These are phyloP conservation scores for Linurgus olivaceus DNA, from an alignment of 2,797 vertebrate genomes.

Conservation along the genomic window DNA sequence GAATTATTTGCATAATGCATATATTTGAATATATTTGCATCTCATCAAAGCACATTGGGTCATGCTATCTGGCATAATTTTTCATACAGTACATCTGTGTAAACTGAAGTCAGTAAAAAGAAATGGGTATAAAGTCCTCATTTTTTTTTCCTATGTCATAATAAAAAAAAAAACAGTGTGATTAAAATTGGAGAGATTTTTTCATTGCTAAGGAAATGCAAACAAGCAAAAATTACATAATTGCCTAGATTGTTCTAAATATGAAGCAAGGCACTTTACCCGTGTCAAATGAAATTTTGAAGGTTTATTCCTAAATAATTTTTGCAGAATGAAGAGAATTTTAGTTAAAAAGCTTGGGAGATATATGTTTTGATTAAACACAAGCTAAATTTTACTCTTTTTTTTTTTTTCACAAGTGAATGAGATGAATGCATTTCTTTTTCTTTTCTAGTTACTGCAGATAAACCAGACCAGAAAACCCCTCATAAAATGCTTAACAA, in stretches of 20 bases:
- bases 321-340: neutral
- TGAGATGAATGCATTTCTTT: neutral
- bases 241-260: neutral
- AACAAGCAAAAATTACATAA: neutral
- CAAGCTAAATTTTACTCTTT: neutral
- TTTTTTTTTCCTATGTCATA: neutral
- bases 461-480: neutral
- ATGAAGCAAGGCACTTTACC: neutral
- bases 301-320: neutral
- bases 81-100: neutral
- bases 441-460: neutral
- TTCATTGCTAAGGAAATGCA: neutral
- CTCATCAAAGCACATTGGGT: neutral
- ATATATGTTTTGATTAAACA: neutral
- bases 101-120: neutral
- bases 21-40: neutral
- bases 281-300: neutral
- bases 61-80: neutral
- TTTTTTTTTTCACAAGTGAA: neutral
- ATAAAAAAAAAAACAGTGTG: fast-evolving
- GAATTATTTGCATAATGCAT: neutral
- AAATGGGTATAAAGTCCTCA: neutral
- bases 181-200: neutral
- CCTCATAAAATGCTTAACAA: neutral
- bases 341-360: neutral